Evolutionary conservation across 2,113 vertebrate genomes (phyloP).

Genomic region (Menura novaehollandiae): DNA sequence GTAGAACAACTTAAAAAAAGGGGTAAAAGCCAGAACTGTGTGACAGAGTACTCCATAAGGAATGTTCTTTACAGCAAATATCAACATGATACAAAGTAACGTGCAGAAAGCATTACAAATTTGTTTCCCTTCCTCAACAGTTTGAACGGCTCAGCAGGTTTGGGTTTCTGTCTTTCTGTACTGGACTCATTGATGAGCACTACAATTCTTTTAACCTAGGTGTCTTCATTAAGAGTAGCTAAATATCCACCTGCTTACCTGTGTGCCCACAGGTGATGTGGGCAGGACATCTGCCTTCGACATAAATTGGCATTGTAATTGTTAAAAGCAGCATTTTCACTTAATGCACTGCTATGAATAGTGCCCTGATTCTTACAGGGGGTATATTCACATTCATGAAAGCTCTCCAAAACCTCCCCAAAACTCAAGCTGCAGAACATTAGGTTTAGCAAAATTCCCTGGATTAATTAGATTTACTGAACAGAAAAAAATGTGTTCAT

Average conservation of each 20-base stretch:
- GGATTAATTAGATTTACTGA: neutral
- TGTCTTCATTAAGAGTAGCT: neutral
- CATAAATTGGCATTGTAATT: fast-evolving
- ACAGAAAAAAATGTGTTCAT: neutral
- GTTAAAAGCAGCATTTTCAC: neutral
- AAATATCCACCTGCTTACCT: neutral
- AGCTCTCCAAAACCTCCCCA: neutral
- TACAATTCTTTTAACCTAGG: neutral
- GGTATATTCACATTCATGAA: neutral
- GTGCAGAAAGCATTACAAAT: neutral
- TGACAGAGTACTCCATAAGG: neutral
- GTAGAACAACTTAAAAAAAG: neutral
- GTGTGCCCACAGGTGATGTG: neutral
- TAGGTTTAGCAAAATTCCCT: neutral
- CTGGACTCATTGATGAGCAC: neutral
- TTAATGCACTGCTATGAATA: neutral
- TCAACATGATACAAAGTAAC: neutral
- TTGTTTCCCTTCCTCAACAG: neutral
- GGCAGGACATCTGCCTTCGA: neutral
- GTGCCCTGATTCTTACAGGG: neutral
- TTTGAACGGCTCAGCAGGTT: neutral
- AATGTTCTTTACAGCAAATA: neutral
- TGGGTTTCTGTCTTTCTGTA: neutral
- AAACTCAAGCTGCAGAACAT: neutral
- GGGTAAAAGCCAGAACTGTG: neutral